Base-by-base conservation (phyloP, 2,888 invertebrate genomes). In the Caenorhabditis imperialis region DNA sequence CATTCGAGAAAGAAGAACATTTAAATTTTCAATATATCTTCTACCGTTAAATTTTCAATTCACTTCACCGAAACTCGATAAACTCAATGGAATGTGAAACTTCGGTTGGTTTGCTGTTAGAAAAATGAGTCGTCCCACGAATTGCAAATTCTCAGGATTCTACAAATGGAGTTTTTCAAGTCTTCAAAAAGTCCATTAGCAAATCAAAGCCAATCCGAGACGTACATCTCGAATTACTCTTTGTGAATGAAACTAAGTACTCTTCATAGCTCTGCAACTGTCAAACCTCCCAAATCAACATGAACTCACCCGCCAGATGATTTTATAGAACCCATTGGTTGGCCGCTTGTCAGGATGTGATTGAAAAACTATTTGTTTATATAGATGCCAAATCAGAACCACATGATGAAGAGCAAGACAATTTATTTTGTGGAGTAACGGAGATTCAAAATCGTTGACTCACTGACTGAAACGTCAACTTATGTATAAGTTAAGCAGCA, bases 361-460 rank as follows among this genome's bases (percentile, higher is more conserved):
- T 6, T 22, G 30, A 38, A 30, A 48, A 23, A 27, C 20, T 7
- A 38, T 18, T n/a, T n/a, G n/a, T n/a, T n/a, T n/a, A 51, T 33
- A 44, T 42, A 45, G 57, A 45, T 40, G 53, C 53, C 45, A 47
- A 63, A 63, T 63, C 25, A 63, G 38, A 63, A 63, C 62, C 62
- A 63, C 30, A 63, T 63, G 62, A 37, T 53, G 35, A 53, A 22
- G 44, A 44, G 14, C 27, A 12, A 47, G 27, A 27, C 14, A 47
- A 47, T 25, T 27, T 47, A 47, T 27, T n/a, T 25, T n/a, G n/a
- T n/a, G n/a, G n/a, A n/a, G n/a, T n/a, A n/a, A n/a, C n/a, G n/a
- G n/a, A n/a, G n/a, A n/a, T n/a, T n/a, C n/a, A n/a, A n/a, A n/a
- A n/a, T n/a, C n/a, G n/a, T n/a, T n/a, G n/a, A n/a, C n/a, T n/a